Conservation (phyloP, 2,888 invertebrate species). For the Dendrolimus pini region DNA sequence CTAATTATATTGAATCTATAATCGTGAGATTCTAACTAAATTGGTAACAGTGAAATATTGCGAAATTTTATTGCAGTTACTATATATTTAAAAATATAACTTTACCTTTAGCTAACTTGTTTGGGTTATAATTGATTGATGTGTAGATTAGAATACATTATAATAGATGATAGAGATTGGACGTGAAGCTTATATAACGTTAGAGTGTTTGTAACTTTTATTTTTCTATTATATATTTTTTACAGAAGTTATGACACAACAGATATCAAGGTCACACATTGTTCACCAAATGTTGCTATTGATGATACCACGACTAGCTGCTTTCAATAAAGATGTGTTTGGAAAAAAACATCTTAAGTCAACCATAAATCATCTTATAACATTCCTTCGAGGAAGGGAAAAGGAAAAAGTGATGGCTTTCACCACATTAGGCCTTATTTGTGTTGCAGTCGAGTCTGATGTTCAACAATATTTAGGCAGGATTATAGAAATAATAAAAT, state of each 20-base stretch:
- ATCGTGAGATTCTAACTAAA: too few species aligned
- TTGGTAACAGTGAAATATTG: too few species aligned
- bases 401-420: constrained; percentile 93
- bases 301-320: constrained; percentile 93
- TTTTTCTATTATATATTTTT: constrained; percentile 4
- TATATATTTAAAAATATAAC: too few species aligned
- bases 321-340: constrained; percentile 91
- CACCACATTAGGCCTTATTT: constrained; percentile 93
- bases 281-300: constrained; percentile 92
- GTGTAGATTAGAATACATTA: too few species aligned
- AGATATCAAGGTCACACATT: constrained; percentile 84
- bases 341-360: constrained; percentile 83
- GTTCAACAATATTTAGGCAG: constrained; percentile 86
- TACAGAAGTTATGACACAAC: constrained; percentile 87
- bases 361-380: constrained; percentile 87
- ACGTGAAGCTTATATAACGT: too few species aligned
- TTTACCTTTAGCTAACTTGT: too few species aligned
- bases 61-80: too few species aligned
- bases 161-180: too few species aligned
- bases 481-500: constrained; percentile 90
- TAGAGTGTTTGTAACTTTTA: too few species aligned
- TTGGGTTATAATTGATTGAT: too few species aligned
- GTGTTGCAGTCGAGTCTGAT: constrained; percentile 90
- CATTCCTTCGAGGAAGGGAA: constrained; percentile 86
- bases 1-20: too few species aligned